phyloP scores from a whole-genome alignment of 2,888 invertebrate genomes.

The Pinctada fucata region DNA sequence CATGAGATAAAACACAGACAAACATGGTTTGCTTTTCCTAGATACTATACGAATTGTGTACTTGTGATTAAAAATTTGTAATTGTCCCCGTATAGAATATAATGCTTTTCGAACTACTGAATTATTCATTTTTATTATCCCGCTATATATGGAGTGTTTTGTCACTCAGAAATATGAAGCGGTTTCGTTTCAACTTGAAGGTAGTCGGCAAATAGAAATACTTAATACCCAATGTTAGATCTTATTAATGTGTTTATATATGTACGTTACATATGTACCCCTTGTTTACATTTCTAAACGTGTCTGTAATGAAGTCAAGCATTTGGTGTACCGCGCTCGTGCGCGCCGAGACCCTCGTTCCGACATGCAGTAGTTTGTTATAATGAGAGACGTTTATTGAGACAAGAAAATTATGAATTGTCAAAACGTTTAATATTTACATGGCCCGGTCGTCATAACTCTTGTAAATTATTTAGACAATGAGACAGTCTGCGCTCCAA shows the following conservation, averaged over 20 bases:
- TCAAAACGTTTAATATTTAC: background rate
- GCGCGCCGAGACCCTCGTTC: background rate
- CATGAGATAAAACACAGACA: too few relatives aligned
- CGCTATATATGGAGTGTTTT: too few relatives aligned
- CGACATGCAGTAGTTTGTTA: background rate
- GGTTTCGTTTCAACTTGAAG: background rate
- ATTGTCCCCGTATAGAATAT: too few relatives aligned
- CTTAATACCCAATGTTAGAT: background rate
- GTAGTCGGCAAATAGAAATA: too few relatives aligned
- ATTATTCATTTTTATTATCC: too few relatives aligned
- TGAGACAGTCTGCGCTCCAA: background rate
- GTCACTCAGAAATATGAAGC: background rate
- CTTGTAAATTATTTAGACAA: background rate
- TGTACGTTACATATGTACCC: background rate
- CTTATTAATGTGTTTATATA: background rate
- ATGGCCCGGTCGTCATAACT: background rate
- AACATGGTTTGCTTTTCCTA: too few relatives aligned
- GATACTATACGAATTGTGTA: too few relatives aligned
- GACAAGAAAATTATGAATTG: slow-evolving; percentile 4
- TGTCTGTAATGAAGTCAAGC: background rate
- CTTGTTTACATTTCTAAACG: background rate
- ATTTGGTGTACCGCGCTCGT: background rate
- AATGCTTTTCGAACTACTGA: too few relatives aligned
- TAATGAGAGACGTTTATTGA: background rate
- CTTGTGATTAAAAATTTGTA: too few relatives aligned